Conservation (phyloP, 2,113 vertebrate genomes). For the Nycticebus coucang region DNA sequence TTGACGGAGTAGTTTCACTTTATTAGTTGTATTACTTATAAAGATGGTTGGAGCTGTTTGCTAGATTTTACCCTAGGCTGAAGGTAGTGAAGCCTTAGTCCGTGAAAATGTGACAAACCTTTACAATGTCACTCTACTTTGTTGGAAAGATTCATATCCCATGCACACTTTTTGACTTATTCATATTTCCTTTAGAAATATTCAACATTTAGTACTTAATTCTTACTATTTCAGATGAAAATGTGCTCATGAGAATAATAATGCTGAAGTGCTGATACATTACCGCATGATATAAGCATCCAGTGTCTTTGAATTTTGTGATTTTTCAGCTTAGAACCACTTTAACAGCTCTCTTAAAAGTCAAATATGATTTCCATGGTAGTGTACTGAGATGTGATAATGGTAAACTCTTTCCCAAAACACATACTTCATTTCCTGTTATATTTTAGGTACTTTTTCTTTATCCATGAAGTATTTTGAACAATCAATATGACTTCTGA, state of each 20-base stretch:
- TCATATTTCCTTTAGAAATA: slow-evolving; percentile 28
- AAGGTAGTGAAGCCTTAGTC: neutral
- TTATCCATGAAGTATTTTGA: slow-evolving; percentile 53
- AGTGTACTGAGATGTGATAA: neutral
- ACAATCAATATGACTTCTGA: slow-evolving; percentile 7
- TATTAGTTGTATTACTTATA: slow-evolving; percentile 49
- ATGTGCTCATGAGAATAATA: neutral
- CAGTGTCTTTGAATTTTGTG: slow-evolving; percentile 48
- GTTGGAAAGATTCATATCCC: neutral
- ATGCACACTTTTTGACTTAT: neutral
- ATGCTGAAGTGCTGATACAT: slow-evolving; percentile 34
- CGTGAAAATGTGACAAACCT: neutral
- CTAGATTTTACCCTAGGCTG: neutral
- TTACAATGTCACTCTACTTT: slow-evolving; percentile 44
- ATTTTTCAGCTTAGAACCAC: slow-evolving; percentile 22
- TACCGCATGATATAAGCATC: neutral
- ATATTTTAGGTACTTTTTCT: slow-evolving; percentile 14
- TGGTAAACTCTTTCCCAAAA: neutral
- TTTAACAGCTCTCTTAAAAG: slow-evolving; percentile 29
- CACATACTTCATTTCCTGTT: neutral
- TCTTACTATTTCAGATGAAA: slow-evolving; percentile 17
- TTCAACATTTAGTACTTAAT: slow-evolving; percentile 9
- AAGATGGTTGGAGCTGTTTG: neutral
- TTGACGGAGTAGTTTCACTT: neutral
- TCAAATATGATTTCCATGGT: neutral